Evolutionary conservation across 2,113 vertebrate genomes (phyloP).

Genomic region (Manacus vitellinus): DNA sequence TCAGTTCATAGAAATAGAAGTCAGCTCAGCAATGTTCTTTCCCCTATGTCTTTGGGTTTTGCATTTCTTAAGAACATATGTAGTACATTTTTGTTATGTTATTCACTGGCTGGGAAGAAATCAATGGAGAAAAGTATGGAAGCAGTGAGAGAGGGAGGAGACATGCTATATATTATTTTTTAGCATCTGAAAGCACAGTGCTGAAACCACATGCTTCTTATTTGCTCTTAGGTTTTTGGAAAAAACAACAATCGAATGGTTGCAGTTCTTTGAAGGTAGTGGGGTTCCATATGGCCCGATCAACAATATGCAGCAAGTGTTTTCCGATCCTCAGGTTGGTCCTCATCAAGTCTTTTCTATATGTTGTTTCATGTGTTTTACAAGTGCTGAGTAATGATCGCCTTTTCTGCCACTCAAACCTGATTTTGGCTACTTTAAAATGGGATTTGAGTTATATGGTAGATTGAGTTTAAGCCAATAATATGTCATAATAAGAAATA

Average conservation of each 20-base stretch:
- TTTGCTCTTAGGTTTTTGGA: slow-evolving; percentile 83
- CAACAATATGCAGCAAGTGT: slow-evolving; percentile 90
- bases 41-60: slow-evolving; percentile 7
- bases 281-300: slow-evolving; percentile 91
- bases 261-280: slow-evolving; percentile 86
- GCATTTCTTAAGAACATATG: slow-evolving; percentile 45
- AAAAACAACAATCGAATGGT: slow-evolving; percentile 84
- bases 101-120: slow-evolving; percentile 36
- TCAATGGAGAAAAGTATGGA: neutral
- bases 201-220: slow-evolving; percentile 38
- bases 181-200: neutral
- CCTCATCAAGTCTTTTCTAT: neutral
- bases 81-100: slow-evolving; percentile 24
- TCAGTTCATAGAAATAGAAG: slow-evolving; percentile 21
- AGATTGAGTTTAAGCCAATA: neutral
- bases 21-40: neutral
- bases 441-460: neutral
- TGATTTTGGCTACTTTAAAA: neutral
- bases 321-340: slow-evolving; percentile 90
- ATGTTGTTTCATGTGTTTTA: neutral
- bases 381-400: neutral
- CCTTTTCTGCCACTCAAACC: neutral
- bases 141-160: neutral
- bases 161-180: neutral
- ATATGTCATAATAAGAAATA: neutral